Conservation (phyloP, 1,140 invertebrate genomes). For the Cylas formicarius region DNA sequence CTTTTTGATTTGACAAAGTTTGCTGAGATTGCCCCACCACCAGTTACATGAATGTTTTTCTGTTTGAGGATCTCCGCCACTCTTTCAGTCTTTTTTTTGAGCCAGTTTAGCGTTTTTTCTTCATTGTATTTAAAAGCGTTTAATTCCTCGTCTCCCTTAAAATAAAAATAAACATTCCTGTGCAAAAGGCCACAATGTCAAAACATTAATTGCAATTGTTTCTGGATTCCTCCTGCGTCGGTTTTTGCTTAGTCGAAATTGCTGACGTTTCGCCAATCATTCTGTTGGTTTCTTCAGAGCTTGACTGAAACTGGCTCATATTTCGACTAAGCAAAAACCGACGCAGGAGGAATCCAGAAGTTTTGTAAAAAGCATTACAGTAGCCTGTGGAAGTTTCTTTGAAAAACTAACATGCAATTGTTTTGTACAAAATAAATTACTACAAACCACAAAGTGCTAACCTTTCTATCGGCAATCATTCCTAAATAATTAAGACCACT, state of each 20-base stretch:
- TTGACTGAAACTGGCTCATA: no score
- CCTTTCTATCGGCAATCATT: slow-evolving; percentile 59
- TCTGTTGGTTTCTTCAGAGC: no score
- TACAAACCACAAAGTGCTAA: slow-evolving; percentile 29
- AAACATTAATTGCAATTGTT: not conserved
- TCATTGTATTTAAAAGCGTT: slow-evolving; percentile 73
- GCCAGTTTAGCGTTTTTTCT: slow-evolving; percentile 64
- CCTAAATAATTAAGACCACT: slow-evolving; percentile 48
- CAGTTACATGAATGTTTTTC: slow-evolving; percentile 61
- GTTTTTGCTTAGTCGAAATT: no score
- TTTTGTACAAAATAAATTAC: not conserved
- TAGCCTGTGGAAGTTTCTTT: no score
- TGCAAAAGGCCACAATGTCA: no score
- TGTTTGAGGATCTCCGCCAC: slow-evolving; percentile 55
- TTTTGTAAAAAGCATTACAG: no score
- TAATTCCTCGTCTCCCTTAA: slow-evolving; percentile 54
- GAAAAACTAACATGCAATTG: no score
- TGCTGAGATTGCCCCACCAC: slow-evolving; percentile 58
- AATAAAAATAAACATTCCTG: slow-evolving; percentile 9
- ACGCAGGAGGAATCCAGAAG: no score
- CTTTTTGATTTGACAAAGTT: slow-evolving; percentile 52
- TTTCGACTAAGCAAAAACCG: no score
- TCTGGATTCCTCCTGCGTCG: no score
- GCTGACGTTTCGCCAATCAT: no score
- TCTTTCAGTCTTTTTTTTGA: slow-evolving; percentile 58